These are phyloP conservation scores for Rutilus rutilus DNA, from an alignment of 2,113 vertebrate genomes.

Conservation along the genomic window DNA sequence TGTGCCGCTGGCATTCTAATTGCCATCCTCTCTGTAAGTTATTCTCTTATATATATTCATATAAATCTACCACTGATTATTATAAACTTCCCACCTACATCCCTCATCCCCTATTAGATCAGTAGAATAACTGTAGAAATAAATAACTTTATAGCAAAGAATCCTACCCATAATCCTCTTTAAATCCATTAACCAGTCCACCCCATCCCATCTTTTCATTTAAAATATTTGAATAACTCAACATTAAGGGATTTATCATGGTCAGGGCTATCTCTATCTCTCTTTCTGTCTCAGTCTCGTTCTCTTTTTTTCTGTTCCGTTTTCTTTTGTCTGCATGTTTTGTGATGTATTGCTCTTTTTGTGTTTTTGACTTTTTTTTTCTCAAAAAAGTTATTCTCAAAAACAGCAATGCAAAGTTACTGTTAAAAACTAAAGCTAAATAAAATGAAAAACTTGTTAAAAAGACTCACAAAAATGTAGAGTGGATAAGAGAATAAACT, in stretches of 20 bases:
- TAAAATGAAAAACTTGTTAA: no score
- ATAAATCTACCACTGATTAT: slow-evolving; percentile 34
- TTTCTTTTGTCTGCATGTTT: slow-evolving; percentile 25
- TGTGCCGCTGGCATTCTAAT: slow-evolving; percentile 95
- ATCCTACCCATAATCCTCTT: slow-evolving; percentile 9
- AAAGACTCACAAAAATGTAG: background rate
- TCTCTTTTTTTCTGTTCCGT: background rate
- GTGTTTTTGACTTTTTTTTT: slow-evolving; percentile 5
- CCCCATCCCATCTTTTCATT: slow-evolving; percentile 37
- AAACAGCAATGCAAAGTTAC: background rate
- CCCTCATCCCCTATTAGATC: slow-evolving; percentile 27
- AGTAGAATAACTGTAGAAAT: slow-evolving; percentile 2
- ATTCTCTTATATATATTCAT: slow-evolving; percentile 50
- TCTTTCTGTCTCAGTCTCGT: background rate
- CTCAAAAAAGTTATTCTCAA: background rate
- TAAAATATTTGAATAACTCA: background rate
- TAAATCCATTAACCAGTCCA: slow-evolving; percentile 47
- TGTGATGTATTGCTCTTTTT: slow-evolving; percentile 8
- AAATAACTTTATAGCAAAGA: slow-evolving; percentile 22
- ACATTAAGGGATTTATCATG: slow-evolving; percentile 30
- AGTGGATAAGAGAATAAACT: slow-evolving; percentile 10
- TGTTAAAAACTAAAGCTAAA: background rate
- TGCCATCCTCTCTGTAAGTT: slow-evolving; percentile 92
- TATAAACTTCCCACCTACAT: slow-evolving; percentile 27
- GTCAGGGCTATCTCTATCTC: slow-evolving; percentile 30